Base-by-base conservation (phyloP, 2,888 invertebrate species). In the Frankliniella fusca region DNA sequence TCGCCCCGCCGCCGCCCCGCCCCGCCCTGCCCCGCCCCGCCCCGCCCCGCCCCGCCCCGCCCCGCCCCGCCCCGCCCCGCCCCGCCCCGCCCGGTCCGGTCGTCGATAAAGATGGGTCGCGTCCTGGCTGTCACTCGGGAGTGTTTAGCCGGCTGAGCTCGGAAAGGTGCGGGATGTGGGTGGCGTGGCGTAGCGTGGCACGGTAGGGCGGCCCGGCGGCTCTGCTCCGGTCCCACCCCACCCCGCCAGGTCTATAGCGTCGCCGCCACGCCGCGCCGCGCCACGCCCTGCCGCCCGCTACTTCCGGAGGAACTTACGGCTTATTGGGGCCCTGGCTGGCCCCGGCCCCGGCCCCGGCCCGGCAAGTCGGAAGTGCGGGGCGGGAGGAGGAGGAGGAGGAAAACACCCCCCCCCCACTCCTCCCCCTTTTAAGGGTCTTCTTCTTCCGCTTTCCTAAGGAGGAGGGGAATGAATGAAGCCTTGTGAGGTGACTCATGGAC, bases 401-500 rank as follows among this genome's bases (percentile, higher is more conserved):
- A 18, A 18, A n/a, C 5, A 61, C 15, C 15, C 15, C 50, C 50
- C 50, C 10, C 15, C 9, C 10, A 23, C 23, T 27, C 23, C 23
- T 23, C 7, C 23, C 70, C 70, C 70, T 27, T 76, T 23, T 27
- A 76, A 76, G 70, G 70, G 70, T 76, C 70, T 76, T 11, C 27
- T 76, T 27, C 70, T 76, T 76, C 70, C 70, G 70, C 23, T 76
- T 76, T 76, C 70, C 70, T 23, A 70, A 9, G 70, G 70, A 23
- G 70, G 23, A 70, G 70, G 61, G 61, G 61, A 76, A 23, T 76
- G 70, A 76, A 76, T 76, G 70, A 76, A 76, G 70, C 70, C 70
- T 76, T 76, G 23, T 76, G 70, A 27, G 70, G 70, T 76, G 70
- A 76, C 70, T 76, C 70, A 76, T 23, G 70, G 70, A 54, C 18